Evolutionary conservation across 2,888 invertebrate genomes (phyloP).

Genomic region (Protula sp.): DNA sequence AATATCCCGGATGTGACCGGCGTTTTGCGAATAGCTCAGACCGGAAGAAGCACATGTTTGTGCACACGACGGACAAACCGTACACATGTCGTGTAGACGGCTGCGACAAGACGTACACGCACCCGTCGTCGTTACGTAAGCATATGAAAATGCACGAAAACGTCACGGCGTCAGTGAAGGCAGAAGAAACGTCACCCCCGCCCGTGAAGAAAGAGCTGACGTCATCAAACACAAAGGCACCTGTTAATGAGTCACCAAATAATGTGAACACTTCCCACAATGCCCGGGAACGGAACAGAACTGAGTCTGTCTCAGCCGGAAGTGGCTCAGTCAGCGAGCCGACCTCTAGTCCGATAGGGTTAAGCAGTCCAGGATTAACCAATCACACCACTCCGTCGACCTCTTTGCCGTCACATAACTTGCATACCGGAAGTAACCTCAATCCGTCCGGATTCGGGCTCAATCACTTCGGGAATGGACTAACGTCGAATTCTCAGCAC

Average conservation of each 20-base stretch:
- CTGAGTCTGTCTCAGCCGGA: not conserved
- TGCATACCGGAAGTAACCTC: too few relatives aligned
- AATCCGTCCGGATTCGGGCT: too few relatives aligned
- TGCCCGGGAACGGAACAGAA: not conserved
- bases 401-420: too few relatives aligned
- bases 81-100: slow-evolving; percentile 94
- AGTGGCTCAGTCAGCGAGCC: not conserved
- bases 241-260: too few relatives aligned
- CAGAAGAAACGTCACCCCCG: not conserved
- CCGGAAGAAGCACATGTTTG: slow-evolving; percentile 98
- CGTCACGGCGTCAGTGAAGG: not conserved
- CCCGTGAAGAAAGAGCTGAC: not conserved
- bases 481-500: too few relatives aligned
- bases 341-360: not conserved
- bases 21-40: slow-evolving; percentile 98
- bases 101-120: slow-evolving; percentile 98
- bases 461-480: too few relatives aligned
- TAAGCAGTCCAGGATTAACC: not conserved
- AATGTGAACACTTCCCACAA: not conserved
- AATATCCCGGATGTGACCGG: slow-evolving; percentile 93
- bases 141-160: not conserved
- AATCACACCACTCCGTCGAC: too few relatives aligned
- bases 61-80: slow-evolving; percentile 97
- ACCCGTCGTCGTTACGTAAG: slow-evolving; percentile 78
- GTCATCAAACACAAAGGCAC: not conserved